These are phyloP conservation scores for Barbus barbus DNA, from an alignment of 2,113 vertebrate species.

Conservation along the genomic window DNA sequence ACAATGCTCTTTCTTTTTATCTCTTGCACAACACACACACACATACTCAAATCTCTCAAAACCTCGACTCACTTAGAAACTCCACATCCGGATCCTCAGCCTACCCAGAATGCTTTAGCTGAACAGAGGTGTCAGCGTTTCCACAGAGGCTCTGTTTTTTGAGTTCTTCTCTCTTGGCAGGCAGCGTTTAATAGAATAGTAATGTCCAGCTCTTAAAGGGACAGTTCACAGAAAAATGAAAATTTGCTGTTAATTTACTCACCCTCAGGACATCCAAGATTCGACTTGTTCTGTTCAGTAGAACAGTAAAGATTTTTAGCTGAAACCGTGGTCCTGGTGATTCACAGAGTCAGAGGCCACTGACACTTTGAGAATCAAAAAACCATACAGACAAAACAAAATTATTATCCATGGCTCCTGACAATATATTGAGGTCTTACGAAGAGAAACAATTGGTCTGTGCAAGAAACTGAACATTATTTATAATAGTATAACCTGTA, in stretches of 20 bases:
- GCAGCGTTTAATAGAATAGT: conserved; percentile 68
- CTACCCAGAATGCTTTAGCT: conserved; percentile 63
- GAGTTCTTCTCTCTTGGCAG: conserved; percentile 61
- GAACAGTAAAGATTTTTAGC: not conserved
- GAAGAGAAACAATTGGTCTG: too few relatives aligned
- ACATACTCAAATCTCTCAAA: conserved; percentile 1
- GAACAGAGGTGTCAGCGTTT: conserved; percentile 68
- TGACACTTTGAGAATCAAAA: not conserved
- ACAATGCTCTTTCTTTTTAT: not conserved
- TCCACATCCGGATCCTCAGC: conserved; percentile 36
- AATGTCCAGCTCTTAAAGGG: conserved; percentile 61
- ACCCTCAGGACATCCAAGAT: not conserved
- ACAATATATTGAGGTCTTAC: too few relatives aligned
- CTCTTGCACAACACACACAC: conserved; percentile 27
- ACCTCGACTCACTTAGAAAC: conserved; percentile 42
- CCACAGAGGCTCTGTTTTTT: conserved; percentile 65
- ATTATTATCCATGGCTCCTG: too few relatives aligned
- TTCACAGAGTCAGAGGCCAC: not conserved
- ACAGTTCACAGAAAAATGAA: not conserved
- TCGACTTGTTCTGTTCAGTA: too few relatives aligned
- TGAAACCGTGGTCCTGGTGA: not conserved
- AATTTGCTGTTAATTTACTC: not conserved
- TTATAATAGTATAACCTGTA: too few relatives aligned
- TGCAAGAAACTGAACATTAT: too few relatives aligned
- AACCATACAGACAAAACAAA: not conserved